These are phyloP conservation scores for Hemicordylus capensis DNA, from an alignment of 2,113 vertebrate species.

Conservation along the genomic window DNA sequence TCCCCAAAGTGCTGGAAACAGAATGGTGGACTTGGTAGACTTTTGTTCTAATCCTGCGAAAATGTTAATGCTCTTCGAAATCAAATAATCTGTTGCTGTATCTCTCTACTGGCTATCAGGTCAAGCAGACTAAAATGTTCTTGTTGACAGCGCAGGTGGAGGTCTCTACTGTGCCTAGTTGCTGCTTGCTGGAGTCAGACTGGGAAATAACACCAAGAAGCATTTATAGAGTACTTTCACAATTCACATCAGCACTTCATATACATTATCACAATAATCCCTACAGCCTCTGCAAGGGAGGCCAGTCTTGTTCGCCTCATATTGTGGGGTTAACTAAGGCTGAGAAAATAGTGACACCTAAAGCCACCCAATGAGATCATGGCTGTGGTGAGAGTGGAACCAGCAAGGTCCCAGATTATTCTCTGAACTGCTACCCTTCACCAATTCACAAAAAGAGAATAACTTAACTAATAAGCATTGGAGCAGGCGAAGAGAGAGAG, in stretches of 20 bases:
- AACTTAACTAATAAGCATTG: not conserved
- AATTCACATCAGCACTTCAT: not conserved
- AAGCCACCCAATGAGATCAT: not conserved
- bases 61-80: not conserved
- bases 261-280: not conserved
- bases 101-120: not conserved
- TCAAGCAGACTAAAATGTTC: not conserved
- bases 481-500: not conserved
- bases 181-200: no score
- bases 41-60: not conserved
- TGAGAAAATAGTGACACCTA: not conserved
- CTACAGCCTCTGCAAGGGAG: not conserved
- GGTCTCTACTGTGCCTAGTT: not conserved
- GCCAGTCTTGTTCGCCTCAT: not conserved
- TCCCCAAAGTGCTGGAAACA: no score
- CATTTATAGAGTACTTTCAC: not conserved
- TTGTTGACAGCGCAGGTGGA: not conserved
- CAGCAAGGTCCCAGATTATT: not conserved
- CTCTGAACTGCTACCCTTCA: no score
- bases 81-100: not conserved
- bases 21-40: not conserved
- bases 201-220: not conserved
- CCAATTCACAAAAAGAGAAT: not conserved
- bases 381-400: not conserved
- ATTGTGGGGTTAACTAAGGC: not conserved